Conservation (phyloP, 1,140 invertebrate genomes). For the Lepeophtheirus salmonis region DNA sequence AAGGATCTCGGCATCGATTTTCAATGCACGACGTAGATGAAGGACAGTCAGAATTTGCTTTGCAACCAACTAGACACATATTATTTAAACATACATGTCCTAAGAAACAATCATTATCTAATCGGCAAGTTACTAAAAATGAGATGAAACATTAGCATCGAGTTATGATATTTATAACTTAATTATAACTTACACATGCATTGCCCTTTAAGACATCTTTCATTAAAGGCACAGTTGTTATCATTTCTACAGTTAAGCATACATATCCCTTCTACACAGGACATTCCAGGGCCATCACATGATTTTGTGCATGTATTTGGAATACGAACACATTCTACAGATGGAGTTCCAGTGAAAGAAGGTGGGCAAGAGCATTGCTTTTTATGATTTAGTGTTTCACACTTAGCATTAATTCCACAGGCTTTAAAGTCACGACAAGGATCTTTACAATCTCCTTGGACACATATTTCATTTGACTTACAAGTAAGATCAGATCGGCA, state of each 20-base stretch:
- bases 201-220: conserved; percentile 57
- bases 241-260: conserved; percentile 49
- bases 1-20: conserved; percentile 33
- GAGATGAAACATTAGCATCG: too few relatives aligned
- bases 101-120: conserved; percentile 74
- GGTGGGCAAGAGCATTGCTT: conserved; percentile 59
- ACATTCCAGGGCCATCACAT: conserved; percentile 46
- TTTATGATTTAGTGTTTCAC: conserved; percentile 48
- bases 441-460: conserved; percentile 59
- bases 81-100: conserved; percentile 69
- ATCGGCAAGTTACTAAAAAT: conserved; percentile 53
- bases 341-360: conserved; percentile 65
- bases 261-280: conserved; percentile 57
- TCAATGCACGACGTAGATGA: conserved; percentile 54
- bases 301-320: conserved; percentile 43
- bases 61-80: conserved; percentile 63
- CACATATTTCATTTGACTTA: conserved; percentile 49
- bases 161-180: conserved; percentile 9
- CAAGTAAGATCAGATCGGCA: conserved; percentile 64
- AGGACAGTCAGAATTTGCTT: conserved; percentile 64
- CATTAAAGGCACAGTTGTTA: conserved; percentile 67
- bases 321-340: conserved; percentile 58
- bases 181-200: conserved; percentile 47
- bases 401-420: conserved; percentile 75
- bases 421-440: conserved; percentile 52